phyloP scores from a whole-genome alignment of 2,113 vertebrate genomes.

The Crotalus helleri region DNA sequence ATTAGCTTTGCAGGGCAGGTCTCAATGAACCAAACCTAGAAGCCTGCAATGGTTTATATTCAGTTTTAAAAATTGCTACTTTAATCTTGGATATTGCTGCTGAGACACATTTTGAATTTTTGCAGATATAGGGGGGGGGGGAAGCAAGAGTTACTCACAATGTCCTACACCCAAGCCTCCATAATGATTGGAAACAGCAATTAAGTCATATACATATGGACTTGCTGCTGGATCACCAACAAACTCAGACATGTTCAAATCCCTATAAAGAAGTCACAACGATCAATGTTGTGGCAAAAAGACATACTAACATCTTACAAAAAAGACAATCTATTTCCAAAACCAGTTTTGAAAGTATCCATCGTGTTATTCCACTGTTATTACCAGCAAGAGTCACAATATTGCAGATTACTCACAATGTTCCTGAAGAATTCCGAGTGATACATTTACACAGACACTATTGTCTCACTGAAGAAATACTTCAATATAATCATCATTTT shows the following conservation, averaged over 20 bases:
- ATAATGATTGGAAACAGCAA: slow-evolving; percentile 98
- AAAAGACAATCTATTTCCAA: not conserved
- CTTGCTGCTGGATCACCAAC: slow-evolving; percentile 95
- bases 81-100: too few species aligned
- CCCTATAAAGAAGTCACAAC: slow-evolving; percentile 64
- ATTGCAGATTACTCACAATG: not conserved
- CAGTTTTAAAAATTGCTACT: not conserved
- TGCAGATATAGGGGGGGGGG: not conserved
- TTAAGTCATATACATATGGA: slow-evolving; percentile 92
- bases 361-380: not conserved
- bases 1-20: not conserved
- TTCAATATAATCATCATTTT: not conserved
- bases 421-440: not conserved
- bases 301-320: not conserved
- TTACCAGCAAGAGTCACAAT: not conserved
- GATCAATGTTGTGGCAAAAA: not conserved
- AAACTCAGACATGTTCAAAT: slow-evolving; percentile 99
- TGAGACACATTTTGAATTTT: not conserved
- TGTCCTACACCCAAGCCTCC: slow-evolving; percentile 98
- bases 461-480: not conserved
- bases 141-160: slow-evolving; percentile 78
- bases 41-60: not conserved
- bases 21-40: not conserved
- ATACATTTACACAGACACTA: not conserved
- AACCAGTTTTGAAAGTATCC: not conserved